Evolutionary conservation across 2,888 invertebrate species (phyloP).

Genomic region (Agriopis marginaria): DNA sequence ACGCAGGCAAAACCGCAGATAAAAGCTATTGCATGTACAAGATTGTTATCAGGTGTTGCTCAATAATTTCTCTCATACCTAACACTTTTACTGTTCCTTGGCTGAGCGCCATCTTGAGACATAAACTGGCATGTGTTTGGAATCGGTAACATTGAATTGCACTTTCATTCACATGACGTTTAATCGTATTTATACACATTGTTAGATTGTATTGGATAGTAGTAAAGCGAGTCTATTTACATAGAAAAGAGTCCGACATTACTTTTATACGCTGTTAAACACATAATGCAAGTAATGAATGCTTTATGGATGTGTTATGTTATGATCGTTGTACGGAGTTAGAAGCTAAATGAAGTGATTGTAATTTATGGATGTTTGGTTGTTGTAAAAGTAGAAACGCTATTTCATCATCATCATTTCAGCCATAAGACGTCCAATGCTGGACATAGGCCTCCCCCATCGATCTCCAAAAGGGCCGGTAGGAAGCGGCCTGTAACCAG

Average conservation of each 20-base stretch:
- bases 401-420: no score
- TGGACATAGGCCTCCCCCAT: no score
- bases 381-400: no score
- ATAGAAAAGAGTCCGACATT: constrained; percentile 18
- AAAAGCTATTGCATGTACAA: neutral
- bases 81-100: constrained; percentile 33
- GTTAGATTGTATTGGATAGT: neutral
- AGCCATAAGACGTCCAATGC: no score
- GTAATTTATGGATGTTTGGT: neutral
- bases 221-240: constrained; percentile 7
- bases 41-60: constrained; percentile 2
- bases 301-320: constrained; percentile 8
- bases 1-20: no score
- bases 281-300: constrained; percentile 11
- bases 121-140: constrained; percentile 49
- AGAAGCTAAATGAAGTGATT: neutral
- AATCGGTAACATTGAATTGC: constrained; percentile 55
- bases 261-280: constrained; percentile 13
- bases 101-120: constrained; percentile 43
- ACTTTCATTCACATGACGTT: constrained; percentile 55
- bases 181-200: constrained; percentile 23
- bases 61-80: constrained; percentile 16
- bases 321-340: constrained; percentile 3
- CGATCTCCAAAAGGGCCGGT: no score
- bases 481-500: no score